Conservation (phyloP, 1,140 invertebrate genomes). For the Procambarus clarkii region DNA sequence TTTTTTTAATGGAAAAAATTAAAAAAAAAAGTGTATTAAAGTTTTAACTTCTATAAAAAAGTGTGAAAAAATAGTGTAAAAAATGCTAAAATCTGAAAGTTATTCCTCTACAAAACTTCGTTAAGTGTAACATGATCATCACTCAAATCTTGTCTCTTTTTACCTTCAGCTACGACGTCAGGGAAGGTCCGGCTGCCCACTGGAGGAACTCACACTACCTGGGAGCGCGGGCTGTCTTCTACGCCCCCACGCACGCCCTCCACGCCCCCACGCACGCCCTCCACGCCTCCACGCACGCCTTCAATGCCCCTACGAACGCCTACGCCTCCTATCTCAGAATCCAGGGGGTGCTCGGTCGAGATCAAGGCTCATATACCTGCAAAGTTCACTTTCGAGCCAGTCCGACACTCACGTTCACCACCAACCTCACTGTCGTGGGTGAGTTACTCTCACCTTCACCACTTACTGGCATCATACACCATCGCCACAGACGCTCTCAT, state of each 20-base stretch:
- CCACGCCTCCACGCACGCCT: too few species aligned
- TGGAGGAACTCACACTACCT: background rate
- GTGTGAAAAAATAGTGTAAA: too few species aligned
- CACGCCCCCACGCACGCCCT: too few species aligned
- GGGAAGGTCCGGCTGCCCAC: background rate
- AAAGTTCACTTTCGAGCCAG: background rate
- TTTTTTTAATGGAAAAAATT: too few species aligned
- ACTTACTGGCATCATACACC: too few species aligned
- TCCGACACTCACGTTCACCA: background rate
- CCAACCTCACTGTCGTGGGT: background rate
- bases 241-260: too few species aligned
- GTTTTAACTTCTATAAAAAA: too few species aligned
- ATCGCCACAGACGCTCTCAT: too few species aligned
- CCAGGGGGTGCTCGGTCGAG: background rate
- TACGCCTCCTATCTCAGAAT: background rate
- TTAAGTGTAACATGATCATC: too few species aligned
- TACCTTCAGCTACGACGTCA: background rate
- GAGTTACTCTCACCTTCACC: background rate
- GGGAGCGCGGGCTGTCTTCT: background rate
- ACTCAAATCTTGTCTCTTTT: background rate
- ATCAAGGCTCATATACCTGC: background rate
- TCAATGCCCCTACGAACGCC: background rate
- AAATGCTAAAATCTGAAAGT: too few species aligned
- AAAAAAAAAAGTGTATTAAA: too few species aligned
- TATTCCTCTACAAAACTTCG: too few species aligned